Evolutionary conservation across 2,888 invertebrate genomes (phyloP), one percentile per base, ranked within the genome.

Genomic region (Hydraecia micacea): DNA sequence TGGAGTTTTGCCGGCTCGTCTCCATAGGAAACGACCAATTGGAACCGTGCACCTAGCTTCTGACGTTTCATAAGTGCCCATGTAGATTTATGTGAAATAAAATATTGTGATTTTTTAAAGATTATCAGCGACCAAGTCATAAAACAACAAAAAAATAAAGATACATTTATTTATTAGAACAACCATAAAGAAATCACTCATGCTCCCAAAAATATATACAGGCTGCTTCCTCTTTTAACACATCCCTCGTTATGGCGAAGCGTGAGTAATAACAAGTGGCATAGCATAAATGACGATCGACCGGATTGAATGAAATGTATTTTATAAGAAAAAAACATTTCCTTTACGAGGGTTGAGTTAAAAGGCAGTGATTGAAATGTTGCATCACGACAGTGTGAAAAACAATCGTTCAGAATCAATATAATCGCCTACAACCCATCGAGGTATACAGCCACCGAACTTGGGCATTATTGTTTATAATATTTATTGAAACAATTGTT

Each of bases 201-300:
- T n/a, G 6, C 62, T 55, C 18, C 42, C 25, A 68, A 28, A 60
- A 42, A 69, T 6, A 71, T 4, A 42, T 58, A 82, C 77, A 84
- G 74, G 8, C 6, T 75, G 75, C 71, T 86, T 68, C 70, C 77
- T 77, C 74, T 82, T 78, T 75, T 46, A 75, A 55, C 55, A 66
- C 25, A 49, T 68, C 67, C 67, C 60, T 49, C 58, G 9, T 25
- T 36, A 55, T 68, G 21, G 25, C 73, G 63, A 63, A 49, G 83
- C 85, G 84, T 83, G 55, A 74, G 36, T 85, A 83, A 84, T 73
- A 58, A 62, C 70, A 73, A 71, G 60, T 78, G 84, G 28, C 84
- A 65, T 78, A 78, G 69, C 49, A 77, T 81, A 55, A 75, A 73
- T 70, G 86, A 73, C 77, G 77, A 67, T 71, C 63, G 66, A 58